phyloP scores from a whole-genome alignment of 2,113 vertebrate species.

The Centrocercus urophasianus region DNA sequence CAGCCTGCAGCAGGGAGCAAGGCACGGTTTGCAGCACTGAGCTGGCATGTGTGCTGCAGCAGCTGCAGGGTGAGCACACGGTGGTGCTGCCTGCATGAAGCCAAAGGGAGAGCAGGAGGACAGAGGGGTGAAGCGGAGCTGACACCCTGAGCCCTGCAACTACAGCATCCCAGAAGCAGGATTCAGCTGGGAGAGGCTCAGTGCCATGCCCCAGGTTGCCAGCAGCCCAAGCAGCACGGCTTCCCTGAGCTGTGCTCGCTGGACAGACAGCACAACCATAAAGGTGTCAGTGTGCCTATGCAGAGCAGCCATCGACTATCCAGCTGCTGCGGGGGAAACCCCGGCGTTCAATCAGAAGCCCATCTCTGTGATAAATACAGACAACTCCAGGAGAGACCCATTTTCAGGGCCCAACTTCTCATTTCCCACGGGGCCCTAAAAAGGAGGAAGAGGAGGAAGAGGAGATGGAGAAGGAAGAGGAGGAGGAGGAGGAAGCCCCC shows the following conservation, averaged over 20 bases:
- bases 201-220: background rate
- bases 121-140: background rate
- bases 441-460: background rate
- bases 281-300: background rate
- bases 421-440: background rate
- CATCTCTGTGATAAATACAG: background rate
- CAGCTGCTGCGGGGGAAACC: background rate
- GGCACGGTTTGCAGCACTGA: background rate
- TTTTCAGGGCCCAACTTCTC: background rate
- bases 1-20: too few species aligned
- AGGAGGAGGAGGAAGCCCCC: background rate
- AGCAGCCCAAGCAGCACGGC: accelerated
- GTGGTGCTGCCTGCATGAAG: background rate
- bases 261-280: background rate
- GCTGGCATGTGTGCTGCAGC: accelerated
- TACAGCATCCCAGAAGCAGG: background rate
- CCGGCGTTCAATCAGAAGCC: too few species aligned
- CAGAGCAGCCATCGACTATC: background rate
- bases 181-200: background rate
- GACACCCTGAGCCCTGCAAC: background rate
- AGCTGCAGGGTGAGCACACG: background rate
- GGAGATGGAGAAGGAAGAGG: background rate
- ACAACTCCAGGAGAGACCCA: background rate
- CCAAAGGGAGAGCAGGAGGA: background rate
- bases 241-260: accelerated